Evolutionary conservation across 2,888 invertebrate genomes (phyloP).

Genomic region (Ferrisia virgata): DNA sequence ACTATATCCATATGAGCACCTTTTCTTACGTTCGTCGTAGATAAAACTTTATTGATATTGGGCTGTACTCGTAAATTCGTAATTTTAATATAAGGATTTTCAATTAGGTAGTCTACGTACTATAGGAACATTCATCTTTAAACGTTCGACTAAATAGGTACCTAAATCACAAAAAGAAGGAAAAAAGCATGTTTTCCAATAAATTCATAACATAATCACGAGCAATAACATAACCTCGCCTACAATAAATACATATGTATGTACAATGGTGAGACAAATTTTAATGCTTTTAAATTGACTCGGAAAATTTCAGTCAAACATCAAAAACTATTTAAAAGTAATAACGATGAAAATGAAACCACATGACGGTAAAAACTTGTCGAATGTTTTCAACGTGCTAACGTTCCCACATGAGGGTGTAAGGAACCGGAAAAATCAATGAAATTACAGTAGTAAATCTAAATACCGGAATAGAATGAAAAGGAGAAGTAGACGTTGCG

Average conservation of each 20-base stretch:
- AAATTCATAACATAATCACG: background rate
- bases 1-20: background rate
- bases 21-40: background rate
- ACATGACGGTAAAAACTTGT: slow-evolving; percentile 8
- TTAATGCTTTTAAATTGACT: background rate
- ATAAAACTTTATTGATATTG: background rate
- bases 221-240: background rate
- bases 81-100: too few species aligned
- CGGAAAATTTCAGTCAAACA: background rate
- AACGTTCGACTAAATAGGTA: too few species aligned
- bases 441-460: slow-evolving; percentile 35
- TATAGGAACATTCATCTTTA: too few species aligned
- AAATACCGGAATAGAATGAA: slow-evolving; percentile 27
- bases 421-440: slow-evolving; percentile 32
- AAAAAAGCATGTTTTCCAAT: background rate
- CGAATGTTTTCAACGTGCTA: slow-evolving; percentile 9
- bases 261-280: background rate
- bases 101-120: too few species aligned
- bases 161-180: too few species aligned
- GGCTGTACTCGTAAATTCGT: too few species aligned
- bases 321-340: slow-evolving; percentile 14
- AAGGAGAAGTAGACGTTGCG: background rate
- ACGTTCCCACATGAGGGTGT: slow-evolving; percentile 13
- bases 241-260: too few species aligned
- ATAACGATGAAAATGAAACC: slow-evolving; percentile 9